These are phyloP conservation scores for Euwallacea fornicatus DNA, from an alignment of 1,140 invertebrate species.

Conservation along the genomic window DNA sequence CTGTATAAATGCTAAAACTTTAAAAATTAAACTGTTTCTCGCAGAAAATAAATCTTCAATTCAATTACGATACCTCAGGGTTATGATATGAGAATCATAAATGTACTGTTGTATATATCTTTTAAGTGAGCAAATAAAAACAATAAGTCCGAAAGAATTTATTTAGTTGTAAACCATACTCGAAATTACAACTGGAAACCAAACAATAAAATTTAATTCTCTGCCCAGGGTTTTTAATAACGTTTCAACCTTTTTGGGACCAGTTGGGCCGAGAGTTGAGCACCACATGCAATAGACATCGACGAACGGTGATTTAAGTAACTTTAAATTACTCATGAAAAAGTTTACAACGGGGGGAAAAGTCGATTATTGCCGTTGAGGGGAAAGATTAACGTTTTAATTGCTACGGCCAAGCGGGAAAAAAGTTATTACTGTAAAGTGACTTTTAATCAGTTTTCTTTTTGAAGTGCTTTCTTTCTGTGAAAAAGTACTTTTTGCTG, in stretches of 20 bases:
- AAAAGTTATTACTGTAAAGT: conserved; percentile 1
- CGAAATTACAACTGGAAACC: neutral
- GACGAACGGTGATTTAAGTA: conserved; percentile 27
- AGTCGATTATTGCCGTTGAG: conserved; percentile 21
- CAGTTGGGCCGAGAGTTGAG: conserved; percentile 6
- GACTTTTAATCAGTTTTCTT: neutral
- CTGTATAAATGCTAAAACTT: too few relatives aligned
- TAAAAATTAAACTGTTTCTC: too few relatives aligned
- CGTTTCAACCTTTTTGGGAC: neutral
- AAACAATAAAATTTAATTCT: conserved; percentile 9
- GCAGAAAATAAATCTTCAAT: too few relatives aligned
- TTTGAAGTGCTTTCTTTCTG: too few relatives aligned
- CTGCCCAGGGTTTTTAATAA: conserved; percentile 1
- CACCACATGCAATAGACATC: conserved; percentile 26
- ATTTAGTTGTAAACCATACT: neutral
- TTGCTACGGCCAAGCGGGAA: neutral
- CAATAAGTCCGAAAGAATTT: neutral
- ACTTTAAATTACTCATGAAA: conserved; percentile 31
- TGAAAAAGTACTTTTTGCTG: too few relatives aligned
- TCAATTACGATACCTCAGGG: too few relatives aligned
- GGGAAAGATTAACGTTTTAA: conserved; percentile 23
- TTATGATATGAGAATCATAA: too few relatives aligned
- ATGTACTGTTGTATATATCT: too few relatives aligned
- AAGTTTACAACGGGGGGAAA: conserved; percentile 22
- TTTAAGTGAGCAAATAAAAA: neutral